Base-by-base conservation (phyloP, 1,140 invertebrate genomes). In the Polypedilum pembai region DNA sequence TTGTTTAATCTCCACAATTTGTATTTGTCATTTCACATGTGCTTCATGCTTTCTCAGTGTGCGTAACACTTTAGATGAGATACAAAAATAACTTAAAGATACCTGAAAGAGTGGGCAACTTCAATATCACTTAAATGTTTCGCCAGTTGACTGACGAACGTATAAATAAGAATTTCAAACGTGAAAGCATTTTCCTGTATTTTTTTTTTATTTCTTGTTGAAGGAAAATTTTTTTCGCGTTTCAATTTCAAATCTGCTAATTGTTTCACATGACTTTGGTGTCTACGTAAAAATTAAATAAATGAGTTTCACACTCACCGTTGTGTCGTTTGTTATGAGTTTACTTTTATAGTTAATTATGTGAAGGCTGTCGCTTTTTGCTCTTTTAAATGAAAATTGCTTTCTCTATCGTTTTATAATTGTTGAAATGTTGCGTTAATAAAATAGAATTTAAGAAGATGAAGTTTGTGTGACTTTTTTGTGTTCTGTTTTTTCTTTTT, bases 81-180 rank as follows among this genome's bases (percentile, higher is more conserved):
- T n/a, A 56, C 12, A 56, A 56, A 56, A 56, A 56, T 56, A 56
- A n/a, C 45, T 56, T n/a, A 56, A n/a, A 56, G 45, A 56, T n/a
- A 56, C 45, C 45, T 56, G 45, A 56, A 15, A n/a, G 45, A 56
- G 45, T 56, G 45, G 45, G 45, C 45, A 45, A 45, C 4, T 8
- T 15, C 24, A 33, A 33, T 33, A 33, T 33, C 24, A 33, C 24
- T 33, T 33, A 33, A 33, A 5, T 33, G 24, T 33, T 33, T 33
- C 24, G 24, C 24, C 24, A 33, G 24, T 33, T 33, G 24, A 33
- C 24, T 33, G 24, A 33, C 5, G 24, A 33, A 33, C 24, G 24
- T 33, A 3, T 3, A 56, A 56, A 56, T 56, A 15, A 56, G 45
- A 45, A 45, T 33, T 33, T 33, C 24, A 3, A 33, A 33, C 24